Evolutionary conservation across 2,113 vertebrate species (phyloP).

Genomic region (Rhabdornis inornatus): DNA sequence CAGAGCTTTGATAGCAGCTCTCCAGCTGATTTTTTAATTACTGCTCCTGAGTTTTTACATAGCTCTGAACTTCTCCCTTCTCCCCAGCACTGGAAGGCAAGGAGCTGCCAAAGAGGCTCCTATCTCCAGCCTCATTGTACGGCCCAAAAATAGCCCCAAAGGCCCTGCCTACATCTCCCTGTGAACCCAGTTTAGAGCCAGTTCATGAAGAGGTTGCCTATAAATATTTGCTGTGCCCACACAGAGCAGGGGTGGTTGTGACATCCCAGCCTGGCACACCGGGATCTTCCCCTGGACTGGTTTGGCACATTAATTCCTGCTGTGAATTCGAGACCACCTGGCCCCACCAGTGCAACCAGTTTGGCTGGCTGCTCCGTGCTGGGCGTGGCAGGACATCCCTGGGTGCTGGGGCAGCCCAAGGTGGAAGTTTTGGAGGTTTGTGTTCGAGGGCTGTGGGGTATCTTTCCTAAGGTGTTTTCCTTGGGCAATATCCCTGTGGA

Average conservation of each 20-base stretch:
- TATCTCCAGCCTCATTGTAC: background rate
- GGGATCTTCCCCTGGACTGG: constrained; percentile 11
- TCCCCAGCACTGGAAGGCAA: background rate
- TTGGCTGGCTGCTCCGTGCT: background rate
- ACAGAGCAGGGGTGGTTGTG: constrained; percentile 5
- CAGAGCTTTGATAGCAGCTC: background rate
- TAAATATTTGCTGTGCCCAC: constrained; percentile 60
- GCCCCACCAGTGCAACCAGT: constrained; percentile 23
- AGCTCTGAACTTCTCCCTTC: constrained; percentile 11
- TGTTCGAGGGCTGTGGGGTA: background rate
- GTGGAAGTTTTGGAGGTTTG: background rate
- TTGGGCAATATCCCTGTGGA: background rate
- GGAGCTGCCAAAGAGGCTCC: background rate
- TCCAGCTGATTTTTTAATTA: background rate
- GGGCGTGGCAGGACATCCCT: constrained; percentile 40
- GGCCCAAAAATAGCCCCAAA: constrained; percentile 41
- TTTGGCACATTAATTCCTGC: constrained; percentile 1
- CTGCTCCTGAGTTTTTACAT: background rate
- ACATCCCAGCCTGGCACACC: background rate
- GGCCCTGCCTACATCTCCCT: constrained; percentile 28
- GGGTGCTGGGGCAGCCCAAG: background rate
- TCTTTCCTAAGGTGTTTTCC: background rate
- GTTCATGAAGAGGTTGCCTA: constrained; percentile 56
- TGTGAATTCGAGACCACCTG: constrained; percentile 3
- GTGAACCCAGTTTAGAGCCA: constrained; percentile 19